phyloP scores from a whole-genome alignment of 2,888 invertebrate species.

The Hesperia comma region DNA sequence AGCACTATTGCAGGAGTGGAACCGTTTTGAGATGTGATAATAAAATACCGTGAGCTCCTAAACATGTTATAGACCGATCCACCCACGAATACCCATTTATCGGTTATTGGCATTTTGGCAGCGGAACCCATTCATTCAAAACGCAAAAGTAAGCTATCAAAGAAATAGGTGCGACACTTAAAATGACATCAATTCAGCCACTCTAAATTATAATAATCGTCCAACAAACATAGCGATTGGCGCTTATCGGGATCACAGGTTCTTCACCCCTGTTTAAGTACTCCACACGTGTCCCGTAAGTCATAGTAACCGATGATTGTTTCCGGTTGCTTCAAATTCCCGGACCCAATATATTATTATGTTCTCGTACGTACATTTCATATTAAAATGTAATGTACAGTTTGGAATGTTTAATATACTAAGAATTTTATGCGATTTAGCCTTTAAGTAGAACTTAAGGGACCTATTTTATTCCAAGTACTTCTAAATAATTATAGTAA shows the following conservation, averaged over 20 bases:
- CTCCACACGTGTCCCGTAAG: conserved; percentile 46
- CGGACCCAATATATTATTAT: conserved; percentile 8
- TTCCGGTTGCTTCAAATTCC: conserved; percentile 32
- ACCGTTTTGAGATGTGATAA: no score
- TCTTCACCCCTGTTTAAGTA: conserved; percentile 66
- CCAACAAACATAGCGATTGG: conserved; percentile 63
- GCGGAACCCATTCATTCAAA: neutral
- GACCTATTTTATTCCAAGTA: no score
- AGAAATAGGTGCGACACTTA: neutral
- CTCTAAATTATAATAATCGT: conserved; percentile 73
- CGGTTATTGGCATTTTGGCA: no score
- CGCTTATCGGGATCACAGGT: conserved; percentile 68
- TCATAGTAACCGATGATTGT: conserved; percentile 34
- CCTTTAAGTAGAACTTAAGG: no score
- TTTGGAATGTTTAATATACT: no score
- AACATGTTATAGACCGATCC: no score
- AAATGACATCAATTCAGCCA: conserved; percentile 4
- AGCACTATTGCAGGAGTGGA: no score
- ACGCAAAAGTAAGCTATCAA: conserved; percentile 3
- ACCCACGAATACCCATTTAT: no score
- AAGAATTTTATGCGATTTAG: no score
- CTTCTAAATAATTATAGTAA: no score
- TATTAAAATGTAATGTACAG: no score
- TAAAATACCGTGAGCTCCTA: no score
- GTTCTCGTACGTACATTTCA: neutral